These are phyloP conservation scores for Eulemur rubriventer DNA, from an alignment of 2,797 vertebrate species.

Conservation along the genomic window DNA sequence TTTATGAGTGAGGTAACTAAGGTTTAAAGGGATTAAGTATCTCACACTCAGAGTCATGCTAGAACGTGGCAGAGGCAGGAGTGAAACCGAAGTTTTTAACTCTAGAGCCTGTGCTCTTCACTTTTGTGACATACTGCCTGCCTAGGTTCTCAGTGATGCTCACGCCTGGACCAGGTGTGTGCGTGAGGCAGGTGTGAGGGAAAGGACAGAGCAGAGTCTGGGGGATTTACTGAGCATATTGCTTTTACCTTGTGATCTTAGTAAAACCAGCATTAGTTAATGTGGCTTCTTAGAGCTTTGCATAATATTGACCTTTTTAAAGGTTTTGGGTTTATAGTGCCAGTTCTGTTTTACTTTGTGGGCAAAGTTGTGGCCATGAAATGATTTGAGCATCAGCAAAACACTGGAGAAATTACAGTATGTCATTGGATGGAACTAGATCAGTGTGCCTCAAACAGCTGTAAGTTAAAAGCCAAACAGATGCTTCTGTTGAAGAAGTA, in stretches of 20 bases:
- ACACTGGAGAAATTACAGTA: background rate
- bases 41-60: background rate
- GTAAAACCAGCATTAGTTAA: background rate
- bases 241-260: background rate
- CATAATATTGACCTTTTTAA: background rate
- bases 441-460: background rate
- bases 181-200: background rate
- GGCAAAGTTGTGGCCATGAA: background rate
- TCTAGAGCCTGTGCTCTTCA: background rate
- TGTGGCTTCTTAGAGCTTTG: background rate
- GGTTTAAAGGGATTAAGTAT: background rate
- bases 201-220: background rate
- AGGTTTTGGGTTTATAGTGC: background rate
- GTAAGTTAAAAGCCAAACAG: background rate
- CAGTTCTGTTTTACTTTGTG: background rate
- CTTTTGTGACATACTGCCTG: background rate
- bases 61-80: background rate
- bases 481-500: constrained; percentile 1
- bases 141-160: background rate
- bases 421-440: background rate
- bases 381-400: background rate
- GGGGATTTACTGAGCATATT: background rate
- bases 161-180: background rate
- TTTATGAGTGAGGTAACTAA: background rate
- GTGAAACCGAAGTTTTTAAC: background rate